A percentile compares a stretch with the other conserved stretches of the same genome.
phyloP scores from a whole-genome alignment of 2,888 invertebrate genomes.

The Sminthurinus aureus region DNA sequence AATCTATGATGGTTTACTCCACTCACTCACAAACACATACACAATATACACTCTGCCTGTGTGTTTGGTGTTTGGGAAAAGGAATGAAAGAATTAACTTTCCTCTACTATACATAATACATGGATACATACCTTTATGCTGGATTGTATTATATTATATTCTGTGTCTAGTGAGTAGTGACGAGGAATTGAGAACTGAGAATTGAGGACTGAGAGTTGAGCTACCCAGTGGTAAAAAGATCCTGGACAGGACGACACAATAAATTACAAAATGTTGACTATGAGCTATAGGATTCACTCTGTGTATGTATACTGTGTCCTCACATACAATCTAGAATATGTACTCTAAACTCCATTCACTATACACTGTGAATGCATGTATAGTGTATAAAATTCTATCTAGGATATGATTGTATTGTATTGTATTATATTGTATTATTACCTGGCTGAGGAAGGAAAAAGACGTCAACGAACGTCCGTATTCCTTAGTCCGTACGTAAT shows the following conservation, averaged over 20 bases:
- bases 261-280: constrained; percentile 49
- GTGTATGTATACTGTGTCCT: background rate
- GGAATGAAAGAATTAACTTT: no score
- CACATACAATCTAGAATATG: background rate
- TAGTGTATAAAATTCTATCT: background rate
- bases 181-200: no score
- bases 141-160: no score
- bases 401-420: background rate
- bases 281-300: constrained; percentile 18
- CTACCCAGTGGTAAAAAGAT: constrained; percentile 32
- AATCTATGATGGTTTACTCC: constrained; percentile 33
- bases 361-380: background rate
- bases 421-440: background rate
- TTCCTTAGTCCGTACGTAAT: no score
- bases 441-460: background rate
- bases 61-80: no score
- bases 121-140: no score
- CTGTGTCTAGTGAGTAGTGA: no score
- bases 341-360: background rate
- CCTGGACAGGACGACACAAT: constrained; percentile 45
- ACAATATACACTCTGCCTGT: no score
- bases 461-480: no score
- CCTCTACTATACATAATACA: no score
- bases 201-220: no score
- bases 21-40: no score